Conservation (phyloP, 37 sponge, comb jelly and placozoan species). For the Corticium candelabrum region DNA sequence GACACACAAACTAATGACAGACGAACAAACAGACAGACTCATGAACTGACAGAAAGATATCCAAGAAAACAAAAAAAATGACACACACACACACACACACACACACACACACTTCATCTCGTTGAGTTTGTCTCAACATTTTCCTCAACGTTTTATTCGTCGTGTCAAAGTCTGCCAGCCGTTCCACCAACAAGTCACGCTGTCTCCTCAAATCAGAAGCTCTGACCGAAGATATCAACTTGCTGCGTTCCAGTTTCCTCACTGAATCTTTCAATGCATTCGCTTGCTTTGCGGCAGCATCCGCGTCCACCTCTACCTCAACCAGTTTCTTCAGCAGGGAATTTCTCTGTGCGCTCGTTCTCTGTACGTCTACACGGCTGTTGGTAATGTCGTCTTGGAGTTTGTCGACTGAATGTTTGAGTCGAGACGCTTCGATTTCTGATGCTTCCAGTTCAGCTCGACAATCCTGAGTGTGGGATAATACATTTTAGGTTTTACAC, state of each 20-base stretch:
- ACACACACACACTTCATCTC: conserved; percentile 3
- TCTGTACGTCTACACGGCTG: not conserved
- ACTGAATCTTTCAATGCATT: conserved; percentile 26
- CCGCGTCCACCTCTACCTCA: conserved; percentile 51
- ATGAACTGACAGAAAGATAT: no score
- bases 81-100: not conserved
- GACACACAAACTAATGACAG: no score
- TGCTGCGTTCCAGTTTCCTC: conserved; percentile 38
- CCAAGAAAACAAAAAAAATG: no score
- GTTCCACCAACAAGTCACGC: conserved; percentile 15
- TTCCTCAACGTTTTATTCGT: conserved; percentile 33
- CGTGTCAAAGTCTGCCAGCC: conserved; percentile 19
- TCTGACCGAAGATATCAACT: not conserved
- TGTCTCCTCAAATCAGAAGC: conserved; percentile 9
- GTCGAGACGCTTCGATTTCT: conserved; percentile 24
- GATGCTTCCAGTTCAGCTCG: conserved; percentile 26
- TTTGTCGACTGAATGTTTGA: conserved; percentile 16
- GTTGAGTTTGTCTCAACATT: conserved; percentile 11
- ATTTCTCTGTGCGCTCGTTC: conserved; percentile 24
- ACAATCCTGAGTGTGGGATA: not conserved
- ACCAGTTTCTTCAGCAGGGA: conserved; percentile 32
- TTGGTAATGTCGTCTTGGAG: not conserved
- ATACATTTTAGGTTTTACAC: no score
- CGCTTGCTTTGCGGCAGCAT: conserved; percentile 23
- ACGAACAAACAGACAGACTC: no score